phyloP scores from a whole-genome alignment of 2,797 vertebrate genomes.

The Hapalemur alaotrensis region DNA sequence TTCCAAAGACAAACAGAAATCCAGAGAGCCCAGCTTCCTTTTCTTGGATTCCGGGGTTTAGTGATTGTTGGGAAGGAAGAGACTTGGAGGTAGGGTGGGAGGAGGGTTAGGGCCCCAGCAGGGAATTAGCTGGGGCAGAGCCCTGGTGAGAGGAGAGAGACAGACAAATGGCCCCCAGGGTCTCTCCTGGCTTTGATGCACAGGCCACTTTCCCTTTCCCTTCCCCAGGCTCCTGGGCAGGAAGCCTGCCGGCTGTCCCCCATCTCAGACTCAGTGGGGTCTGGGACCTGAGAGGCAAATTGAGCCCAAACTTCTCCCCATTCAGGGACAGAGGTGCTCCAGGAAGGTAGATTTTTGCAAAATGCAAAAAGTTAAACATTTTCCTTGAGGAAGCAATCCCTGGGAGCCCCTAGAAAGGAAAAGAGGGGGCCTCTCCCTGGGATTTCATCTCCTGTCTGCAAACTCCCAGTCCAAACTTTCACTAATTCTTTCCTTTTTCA shows the following conservation, averaged over 20 bases:
- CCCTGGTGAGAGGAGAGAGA: not conserved
- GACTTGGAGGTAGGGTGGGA: not conserved
- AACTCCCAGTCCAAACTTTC: not conserved
- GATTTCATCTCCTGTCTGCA: not conserved
- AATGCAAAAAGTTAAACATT: not conserved
- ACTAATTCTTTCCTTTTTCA: not conserved
- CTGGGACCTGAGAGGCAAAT: not conserved
- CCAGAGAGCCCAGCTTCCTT: not conserved
- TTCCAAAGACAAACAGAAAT: constrained; percentile 45
- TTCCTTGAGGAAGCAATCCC: not conserved
- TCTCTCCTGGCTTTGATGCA: not conserved
- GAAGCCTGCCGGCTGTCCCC: not conserved
- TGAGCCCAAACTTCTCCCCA: not conserved
- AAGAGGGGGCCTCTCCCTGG: not conserved
- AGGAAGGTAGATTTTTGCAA: not conserved
- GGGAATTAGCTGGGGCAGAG: constrained; percentile 24
- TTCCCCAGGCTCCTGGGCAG: not conserved
- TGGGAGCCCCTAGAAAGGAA: not conserved
- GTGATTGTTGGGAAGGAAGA: not conserved
- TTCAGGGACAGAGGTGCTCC: not conserved
- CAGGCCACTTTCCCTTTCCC: not conserved
- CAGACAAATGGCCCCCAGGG: not conserved
- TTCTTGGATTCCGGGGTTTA: not conserved
- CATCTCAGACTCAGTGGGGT: not conserved
- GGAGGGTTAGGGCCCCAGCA: not conserved